A percentile compares a stretch with the other conserved stretches of the same genome.
phyloP scores from a whole-genome alignment of 2,888 invertebrate genomes.

The Cantharis rustica region DNA sequence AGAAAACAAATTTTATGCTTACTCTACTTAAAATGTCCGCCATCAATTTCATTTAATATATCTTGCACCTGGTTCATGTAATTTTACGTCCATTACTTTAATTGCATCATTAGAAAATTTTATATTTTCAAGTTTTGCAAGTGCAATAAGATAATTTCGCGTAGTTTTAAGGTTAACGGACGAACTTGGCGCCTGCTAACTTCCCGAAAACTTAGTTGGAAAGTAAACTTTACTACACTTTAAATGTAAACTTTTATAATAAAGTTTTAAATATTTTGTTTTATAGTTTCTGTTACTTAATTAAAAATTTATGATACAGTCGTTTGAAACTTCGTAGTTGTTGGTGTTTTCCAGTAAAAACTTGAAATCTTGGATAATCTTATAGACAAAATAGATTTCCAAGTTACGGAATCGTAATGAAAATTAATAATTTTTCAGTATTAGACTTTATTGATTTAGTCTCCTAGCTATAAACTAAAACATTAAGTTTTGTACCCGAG shows the following conservation, averaged over 20 bases:
- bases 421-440: neutral
- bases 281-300: neutral
- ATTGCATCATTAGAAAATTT: neutral
- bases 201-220: neutral
- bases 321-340: neutral
- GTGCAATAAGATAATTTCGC: neutral
- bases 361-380: neutral
- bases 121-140: neutral
- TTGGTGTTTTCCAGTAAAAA: neutral
- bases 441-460: neutral
- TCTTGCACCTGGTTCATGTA: neutral
- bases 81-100: neutral
- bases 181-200: neutral
- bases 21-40: neutral
- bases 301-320: neutral
- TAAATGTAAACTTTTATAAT: neutral
- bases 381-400: neutral
- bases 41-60: neutral
- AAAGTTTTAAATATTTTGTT: neutral
- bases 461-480: neutral
- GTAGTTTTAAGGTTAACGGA: neutral
- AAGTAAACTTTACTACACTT: neutral
- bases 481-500: neutral
- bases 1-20: neutral
- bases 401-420: neutral